Evolutionary conservation across 1,140 invertebrate species (phyloP), one percentile per base, ranked within the genome.

Genomic region (Drosophila tsacasi): DNA sequence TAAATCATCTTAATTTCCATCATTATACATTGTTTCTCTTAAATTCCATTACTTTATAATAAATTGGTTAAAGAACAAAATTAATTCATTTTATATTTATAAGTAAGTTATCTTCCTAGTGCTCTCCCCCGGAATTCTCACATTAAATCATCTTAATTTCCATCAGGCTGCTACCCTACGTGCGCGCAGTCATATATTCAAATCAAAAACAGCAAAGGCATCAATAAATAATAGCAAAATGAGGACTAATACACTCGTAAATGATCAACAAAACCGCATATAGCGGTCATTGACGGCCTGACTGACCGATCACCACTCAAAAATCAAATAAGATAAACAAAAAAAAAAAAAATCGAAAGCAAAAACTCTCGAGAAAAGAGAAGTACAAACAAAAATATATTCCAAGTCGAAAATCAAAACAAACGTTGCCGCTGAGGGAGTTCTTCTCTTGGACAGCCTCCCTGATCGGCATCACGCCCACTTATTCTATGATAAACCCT

Each of bases 231-330:
- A 69, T 44, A 68, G 46, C 35, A 21, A 72, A 72, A 50, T 37
- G 50, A 19, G 37, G 40, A 72, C 44, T 35, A 73, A 73, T 73
- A 72, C 44, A 61, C 46, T 50, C 37, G 37, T 57, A 60, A 60
- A 37, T 52, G 40, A 73, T 61, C 72, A 73, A 61, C 46, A 73
- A 52, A 55, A 60, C 67, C 69, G 37, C 69, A 73, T 73, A 73
- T 73, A 73, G 71, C 71, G 69, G 69, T 73, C 71, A 73, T 52
- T 73, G 67, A 23, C 69, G 61, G 69, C 40, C 52, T 37, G 66
- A 35, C 54, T 30, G 64, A 61, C 30, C 23, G 64, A 62, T 23
- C 13, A 30, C 21, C 55, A 44, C 57, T 66, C 39, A 0, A 65
- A 35, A 25, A 37, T 37, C 57, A 30, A 62, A 60, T 55, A 66